Evolutionary conservation across 2,797 vertebrate species (phyloP), one percentile per base, ranked within the genome.

Genomic region (Sebastiscus tertius): DNA sequence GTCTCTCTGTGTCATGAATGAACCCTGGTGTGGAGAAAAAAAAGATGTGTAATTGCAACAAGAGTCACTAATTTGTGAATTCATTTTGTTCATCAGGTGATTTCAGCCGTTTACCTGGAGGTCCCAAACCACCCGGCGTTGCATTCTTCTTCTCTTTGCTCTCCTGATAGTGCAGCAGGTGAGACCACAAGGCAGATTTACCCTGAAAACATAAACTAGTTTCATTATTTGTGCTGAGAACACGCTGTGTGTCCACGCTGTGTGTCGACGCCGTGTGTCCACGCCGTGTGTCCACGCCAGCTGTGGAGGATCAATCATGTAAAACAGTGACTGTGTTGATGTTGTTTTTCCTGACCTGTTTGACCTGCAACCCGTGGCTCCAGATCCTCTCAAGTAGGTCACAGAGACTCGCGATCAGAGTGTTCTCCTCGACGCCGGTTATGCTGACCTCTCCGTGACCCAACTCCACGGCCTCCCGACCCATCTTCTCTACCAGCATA

Each of bases 401-500:
- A 90, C 98, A 99, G 22, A 99, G 96, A 80, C 98, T 99, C 62
- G 99, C 98, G 33, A 99, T 99, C 85, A 99, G 94, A 2, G 98
- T 99, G 93, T 99, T 99, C 93, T 99, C 99, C 91, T 99, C 99
- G 20, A 99, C 98, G 0, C 99, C 99, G 0, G 98, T 99, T 92
- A 99, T 99, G 94, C 97, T 99, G 87, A 98, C 98, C 87, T 99
- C 99, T 16, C 98, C 98, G 0, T 99, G 99, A 77, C 99, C 99
- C 80, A 99, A 91, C 92, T 99, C 99, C 92, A 99, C 98, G 0
- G 99, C 99, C 91, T 99, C 99, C 61, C 98, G 96, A 20, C 99
- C 99, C 98, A 99, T 99, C 95, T 99, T 99, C 95, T 99, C 99
- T 56, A 99, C 99, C 86, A 99, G 94, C 99, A 99, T 99, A 22